Conservation (phyloP, 2,888 invertebrate species). For the Aphrophora alni region DNA sequence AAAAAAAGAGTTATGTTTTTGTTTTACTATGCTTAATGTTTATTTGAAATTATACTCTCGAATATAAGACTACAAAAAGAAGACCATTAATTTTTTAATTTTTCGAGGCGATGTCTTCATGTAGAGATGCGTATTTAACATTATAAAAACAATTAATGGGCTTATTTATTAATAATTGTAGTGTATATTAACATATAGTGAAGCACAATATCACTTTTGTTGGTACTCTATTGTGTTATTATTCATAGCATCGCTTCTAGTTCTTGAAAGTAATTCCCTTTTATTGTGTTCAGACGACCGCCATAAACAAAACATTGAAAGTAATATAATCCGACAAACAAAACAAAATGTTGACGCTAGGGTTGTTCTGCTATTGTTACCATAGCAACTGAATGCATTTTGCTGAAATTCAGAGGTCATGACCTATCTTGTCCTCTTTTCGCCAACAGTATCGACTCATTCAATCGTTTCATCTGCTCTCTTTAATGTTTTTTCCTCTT, state of each 20-base stretch:
- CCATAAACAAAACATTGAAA: neutral
- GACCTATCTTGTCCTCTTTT: neutral
- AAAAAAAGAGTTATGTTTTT: no score
- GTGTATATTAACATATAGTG: no score
- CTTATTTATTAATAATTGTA: no score
- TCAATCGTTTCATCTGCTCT: neutral
- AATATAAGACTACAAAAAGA: no score
- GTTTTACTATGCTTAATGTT: no score
- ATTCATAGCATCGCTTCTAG: neutral
- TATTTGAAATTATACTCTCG: no score
- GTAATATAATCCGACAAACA: neutral
- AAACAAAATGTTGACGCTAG: neutral
- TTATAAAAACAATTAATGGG: no score
- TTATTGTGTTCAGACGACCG: neutral
- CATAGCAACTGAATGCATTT: neutral
- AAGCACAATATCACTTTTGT: neutral
- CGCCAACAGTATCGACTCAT: neutral
- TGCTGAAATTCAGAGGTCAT: neutral
- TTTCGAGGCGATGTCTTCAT: no score
- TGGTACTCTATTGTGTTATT: no score
- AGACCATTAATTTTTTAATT: no score
- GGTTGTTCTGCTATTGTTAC: neutral
- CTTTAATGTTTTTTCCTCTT: neutral
- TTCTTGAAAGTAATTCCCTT: neutral
- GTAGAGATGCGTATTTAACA: no score